phyloP scores from a whole-genome alignment of 2,113 vertebrate genomes.

The Pomatostomus ruficeps region DNA sequence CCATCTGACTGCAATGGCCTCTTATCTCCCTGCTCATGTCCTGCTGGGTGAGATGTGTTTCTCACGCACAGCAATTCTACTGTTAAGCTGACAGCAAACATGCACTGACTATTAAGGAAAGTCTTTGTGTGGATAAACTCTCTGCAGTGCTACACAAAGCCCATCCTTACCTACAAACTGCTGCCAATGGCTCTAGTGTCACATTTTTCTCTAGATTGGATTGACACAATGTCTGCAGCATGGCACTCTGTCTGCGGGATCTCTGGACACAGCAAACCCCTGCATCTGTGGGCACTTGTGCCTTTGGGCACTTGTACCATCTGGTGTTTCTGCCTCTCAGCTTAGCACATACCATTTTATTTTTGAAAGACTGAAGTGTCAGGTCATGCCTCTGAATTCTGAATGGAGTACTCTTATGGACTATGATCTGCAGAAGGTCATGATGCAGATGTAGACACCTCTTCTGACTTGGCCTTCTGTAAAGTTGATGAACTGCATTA shows the following conservation, averaged over 20 bases:
- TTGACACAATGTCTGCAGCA: background rate
- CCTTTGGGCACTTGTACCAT: background rate
- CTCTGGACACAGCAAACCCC: background rate
- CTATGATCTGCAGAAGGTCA: background rate
- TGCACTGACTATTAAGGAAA: background rate
- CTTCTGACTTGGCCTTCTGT: background rate
- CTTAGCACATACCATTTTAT: background rate
- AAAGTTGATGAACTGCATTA: background rate
- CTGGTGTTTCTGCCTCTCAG: background rate
- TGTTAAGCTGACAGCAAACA: background rate
- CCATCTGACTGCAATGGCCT: background rate
- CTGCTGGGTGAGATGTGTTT: background rate
- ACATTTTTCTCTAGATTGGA: background rate
- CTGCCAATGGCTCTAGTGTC: background rate
- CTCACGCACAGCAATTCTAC: background rate
- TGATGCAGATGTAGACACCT: background rate
- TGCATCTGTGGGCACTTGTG: background rate
- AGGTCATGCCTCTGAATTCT: background rate
- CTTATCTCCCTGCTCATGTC: background rate
- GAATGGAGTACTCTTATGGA: background rate
- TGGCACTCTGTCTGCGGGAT: fast-evolving
- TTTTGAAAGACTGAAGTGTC: background rate
- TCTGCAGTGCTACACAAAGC: background rate
- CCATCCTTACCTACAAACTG: background rate
- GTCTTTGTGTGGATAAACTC: background rate